A percentile compares a stretch with the other conserved stretches of the same genome.
Evolutionary conservation across 2,113 vertebrate species (phyloP).

Genomic region (Eurypyga helias): DNA sequence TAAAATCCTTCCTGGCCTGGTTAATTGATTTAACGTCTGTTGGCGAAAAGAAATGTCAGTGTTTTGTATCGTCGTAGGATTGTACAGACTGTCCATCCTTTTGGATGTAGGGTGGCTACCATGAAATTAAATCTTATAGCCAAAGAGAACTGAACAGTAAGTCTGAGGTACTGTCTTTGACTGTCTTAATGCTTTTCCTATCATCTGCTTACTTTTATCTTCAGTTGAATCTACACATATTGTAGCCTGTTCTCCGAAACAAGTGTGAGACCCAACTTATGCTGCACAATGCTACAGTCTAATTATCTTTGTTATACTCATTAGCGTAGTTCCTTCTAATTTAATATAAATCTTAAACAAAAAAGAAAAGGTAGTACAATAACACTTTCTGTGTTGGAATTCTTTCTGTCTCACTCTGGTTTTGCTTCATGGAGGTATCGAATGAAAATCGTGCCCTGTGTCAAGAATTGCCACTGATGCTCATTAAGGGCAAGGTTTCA

Average conservation of each 20-base stretch:
- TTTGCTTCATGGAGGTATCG: neutral
- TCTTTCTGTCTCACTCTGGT: neutral
- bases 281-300: neutral
- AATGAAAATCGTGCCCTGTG: neutral
- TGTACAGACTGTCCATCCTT: neutral
- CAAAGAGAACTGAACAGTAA: neutral
- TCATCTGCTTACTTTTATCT: neutral
- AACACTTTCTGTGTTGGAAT: neutral
- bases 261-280: neutral
- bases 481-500: neutral
- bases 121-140: neutral
- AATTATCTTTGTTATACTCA: neutral
- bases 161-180: neutral
- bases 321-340: neutral
- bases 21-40: neutral
- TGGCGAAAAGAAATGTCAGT: neutral
- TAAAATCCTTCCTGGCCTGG: neutral
- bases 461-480: neutral
- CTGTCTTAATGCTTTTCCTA: neutral
- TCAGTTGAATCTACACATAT: fast-evolving
- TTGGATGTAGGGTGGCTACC: neutral
- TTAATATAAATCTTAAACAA: neutral
- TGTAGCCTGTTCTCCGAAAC: neutral
- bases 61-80: neutral
- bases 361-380: neutral